Percentiles rank a stretch among this genome's conserved stretches.
Conservation (phyloP, 2,888 invertebrate genomes). For the Apodemia zela region DNA sequence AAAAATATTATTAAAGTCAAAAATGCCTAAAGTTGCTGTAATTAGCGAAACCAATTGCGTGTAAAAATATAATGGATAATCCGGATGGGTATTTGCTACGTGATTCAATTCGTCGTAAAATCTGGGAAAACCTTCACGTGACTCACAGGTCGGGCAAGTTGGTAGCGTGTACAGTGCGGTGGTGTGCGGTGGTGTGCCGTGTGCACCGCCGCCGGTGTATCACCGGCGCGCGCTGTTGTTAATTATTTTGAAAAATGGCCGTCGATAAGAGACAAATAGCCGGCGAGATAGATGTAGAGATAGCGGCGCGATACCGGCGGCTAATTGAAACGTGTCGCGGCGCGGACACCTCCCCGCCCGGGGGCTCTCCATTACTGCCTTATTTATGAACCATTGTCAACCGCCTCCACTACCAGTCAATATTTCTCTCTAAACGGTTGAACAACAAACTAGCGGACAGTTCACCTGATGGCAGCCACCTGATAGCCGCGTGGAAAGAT, state of each 20-base stretch:
- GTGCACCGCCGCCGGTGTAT: not conserved
- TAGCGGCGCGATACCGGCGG: conserved; percentile 7
- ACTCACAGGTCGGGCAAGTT: not conserved
- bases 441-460: not conserved
- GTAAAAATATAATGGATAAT: too few relatives aligned
- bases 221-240: conserved; percentile 7
- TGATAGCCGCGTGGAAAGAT: not conserved
- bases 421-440: not conserved
- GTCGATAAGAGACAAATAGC: conserved; percentile 17
- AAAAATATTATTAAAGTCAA: not conserved
- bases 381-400: conserved; percentile 6
- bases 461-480: not conserved
- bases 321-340: conserved; percentile 6
- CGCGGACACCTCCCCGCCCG: not conserved
- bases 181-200: not conserved
- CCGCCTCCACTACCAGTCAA: not conserved
- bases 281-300: conserved; percentile 2
- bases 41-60: too few relatives aligned
- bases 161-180: not conserved
- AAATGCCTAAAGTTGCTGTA: not conserved
- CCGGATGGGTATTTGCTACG: too few relatives aligned
- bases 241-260: conserved; percentile 13
- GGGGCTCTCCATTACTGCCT: not conserved
- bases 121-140: too few relatives aligned
- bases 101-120: too few relatives aligned